Evolutionary conservation across 2,888 invertebrate genomes (phyloP).

Genomic region (Hemicrepidius hirtus): DNA sequence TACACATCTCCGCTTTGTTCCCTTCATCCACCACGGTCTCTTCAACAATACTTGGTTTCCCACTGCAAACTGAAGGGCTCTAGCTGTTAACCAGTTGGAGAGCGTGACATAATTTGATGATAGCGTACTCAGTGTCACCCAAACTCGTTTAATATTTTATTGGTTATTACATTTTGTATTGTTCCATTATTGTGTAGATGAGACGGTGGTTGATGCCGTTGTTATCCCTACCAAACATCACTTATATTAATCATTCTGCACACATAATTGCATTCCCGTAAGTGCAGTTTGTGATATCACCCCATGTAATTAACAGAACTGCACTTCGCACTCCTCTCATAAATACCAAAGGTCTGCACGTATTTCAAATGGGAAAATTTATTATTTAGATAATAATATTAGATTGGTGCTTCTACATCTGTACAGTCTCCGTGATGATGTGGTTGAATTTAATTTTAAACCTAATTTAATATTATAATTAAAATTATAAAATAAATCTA

Average conservation of each 20-base stretch:
- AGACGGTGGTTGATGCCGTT: slow-evolving; percentile 52
- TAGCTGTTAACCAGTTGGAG: slow-evolving; percentile 32
- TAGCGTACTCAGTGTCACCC: slow-evolving; percentile 47
- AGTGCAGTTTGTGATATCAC: slow-evolving; percentile 66
- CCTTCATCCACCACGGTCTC: slow-evolving; percentile 15
- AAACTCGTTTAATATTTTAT: slow-evolving; percentile 60
- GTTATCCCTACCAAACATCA: slow-evolving; percentile 61
- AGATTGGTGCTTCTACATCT: slow-evolving; percentile 2
- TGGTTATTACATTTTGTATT: slow-evolving; percentile 60
- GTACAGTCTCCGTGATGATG: neutral
- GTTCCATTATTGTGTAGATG: slow-evolving; percentile 58
- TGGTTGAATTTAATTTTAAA: neutral
- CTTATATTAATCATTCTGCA: slow-evolving; percentile 67
- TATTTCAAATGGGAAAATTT: slow-evolving; percentile 44
- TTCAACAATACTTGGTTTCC: slow-evolving; percentile 39
- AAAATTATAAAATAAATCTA: neutral
- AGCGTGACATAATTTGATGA: slow-evolving; percentile 48
- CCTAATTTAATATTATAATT: slow-evolving; percentile 24
- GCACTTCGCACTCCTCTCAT: slow-evolving; percentile 66
- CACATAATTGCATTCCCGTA: slow-evolving; percentile 69
- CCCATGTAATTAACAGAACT: slow-evolving; percentile 67
- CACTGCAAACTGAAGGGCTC: slow-evolving; percentile 14
- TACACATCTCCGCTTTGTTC: slow-evolving; percentile 28
- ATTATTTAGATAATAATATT: slow-evolving; percentile 38
- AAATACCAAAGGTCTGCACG: slow-evolving; percentile 40